phyloP scores from a whole-genome alignment of 2,797 vertebrate genomes.

The Okamejei kenojei region DNA sequence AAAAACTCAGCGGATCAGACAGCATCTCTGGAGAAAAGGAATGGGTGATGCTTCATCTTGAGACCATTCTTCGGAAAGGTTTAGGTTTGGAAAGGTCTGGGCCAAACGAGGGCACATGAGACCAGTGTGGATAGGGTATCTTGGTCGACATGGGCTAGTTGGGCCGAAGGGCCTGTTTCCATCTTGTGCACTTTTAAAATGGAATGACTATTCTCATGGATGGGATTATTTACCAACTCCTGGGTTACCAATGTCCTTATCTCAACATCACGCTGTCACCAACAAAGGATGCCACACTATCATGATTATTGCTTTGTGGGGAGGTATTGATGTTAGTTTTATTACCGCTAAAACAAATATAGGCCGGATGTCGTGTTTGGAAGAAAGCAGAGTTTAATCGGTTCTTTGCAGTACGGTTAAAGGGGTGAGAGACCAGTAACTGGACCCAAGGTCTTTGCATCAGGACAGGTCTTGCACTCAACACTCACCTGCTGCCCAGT shows the following conservation, averaged over 20 bases:
- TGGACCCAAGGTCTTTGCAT: conserved; percentile 36
- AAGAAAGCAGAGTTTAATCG: not conserved
- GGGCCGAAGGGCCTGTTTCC: no score
- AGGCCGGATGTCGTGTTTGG: not conserved
- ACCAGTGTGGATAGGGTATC: no score
- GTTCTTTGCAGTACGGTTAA: not conserved
- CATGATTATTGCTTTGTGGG: not conserved
- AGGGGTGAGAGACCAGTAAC: conserved; percentile 6
- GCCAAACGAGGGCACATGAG: no score
- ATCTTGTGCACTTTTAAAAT: not conserved
- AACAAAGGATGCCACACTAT: not conserved
- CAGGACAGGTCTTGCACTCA: conserved; percentile 42
- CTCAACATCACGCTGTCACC: not conserved
- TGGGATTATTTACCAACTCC: not conserved
- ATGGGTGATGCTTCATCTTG: no score
- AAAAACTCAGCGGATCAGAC: no score
- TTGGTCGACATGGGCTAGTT: no score
- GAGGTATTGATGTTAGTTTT: conserved; percentile 11
- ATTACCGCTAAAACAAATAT: not conserved
- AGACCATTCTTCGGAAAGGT: no score
- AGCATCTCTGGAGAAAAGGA: no score
- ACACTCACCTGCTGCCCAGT: conserved; percentile 90
- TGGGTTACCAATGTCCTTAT: not conserved
- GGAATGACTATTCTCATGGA: not conserved
- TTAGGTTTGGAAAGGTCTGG: no score